phyloP scores from a whole-genome alignment of 2,888 invertebrate species.

The Myopa testacea region DNA sequence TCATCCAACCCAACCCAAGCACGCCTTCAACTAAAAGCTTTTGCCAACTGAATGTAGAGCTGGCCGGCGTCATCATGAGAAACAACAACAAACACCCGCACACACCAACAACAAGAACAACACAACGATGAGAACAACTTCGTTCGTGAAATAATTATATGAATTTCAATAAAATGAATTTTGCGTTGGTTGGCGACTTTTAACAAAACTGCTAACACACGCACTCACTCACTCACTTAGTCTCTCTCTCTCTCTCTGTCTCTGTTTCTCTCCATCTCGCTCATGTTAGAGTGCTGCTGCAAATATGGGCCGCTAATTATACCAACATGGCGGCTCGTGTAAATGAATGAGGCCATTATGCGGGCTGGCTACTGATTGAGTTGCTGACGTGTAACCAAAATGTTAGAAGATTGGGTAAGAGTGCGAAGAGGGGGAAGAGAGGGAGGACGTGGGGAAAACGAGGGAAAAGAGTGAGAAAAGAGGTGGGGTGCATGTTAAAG shows the following conservation, averaged over 20 bases:
- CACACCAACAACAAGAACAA: constrained; percentile 27
- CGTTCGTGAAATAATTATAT: constrained; percentile 18
- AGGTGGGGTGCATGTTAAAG: background rate
- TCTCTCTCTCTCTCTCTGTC: background rate
- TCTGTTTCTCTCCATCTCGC: background rate
- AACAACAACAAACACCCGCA: constrained; percentile 52
- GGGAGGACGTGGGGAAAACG: too few species aligned
- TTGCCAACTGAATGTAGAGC: background rate
- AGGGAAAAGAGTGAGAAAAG: too few species aligned
- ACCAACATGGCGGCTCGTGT: constrained; percentile 53
- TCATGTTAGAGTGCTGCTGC: constrained; percentile 9
- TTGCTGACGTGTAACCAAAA: constrained; percentile 2
- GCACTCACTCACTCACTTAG: background rate
- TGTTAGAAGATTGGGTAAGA: background rate
- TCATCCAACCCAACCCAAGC: background rate
- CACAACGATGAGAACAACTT: constrained; percentile 32
- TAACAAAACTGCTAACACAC: constrained; percentile 25
- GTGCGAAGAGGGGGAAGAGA: too few species aligned
- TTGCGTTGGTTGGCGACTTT: constrained; percentile 8
- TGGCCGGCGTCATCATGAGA: background rate
- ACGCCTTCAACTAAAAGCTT: constrained; percentile 3
- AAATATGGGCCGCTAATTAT: constrained; percentile 56
- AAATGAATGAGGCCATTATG: constrained; percentile 59
- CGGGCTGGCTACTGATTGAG: constrained; percentile 57
- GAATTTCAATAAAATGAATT: constrained; percentile 36